A percentile compares a stretch with the other conserved stretches of the same genome.
These are phyloP conservation scores for Pseudolaguvia tuberculata DNA, from an alignment of 2,113 vertebrate species.

Conservation along the genomic window DNA sequence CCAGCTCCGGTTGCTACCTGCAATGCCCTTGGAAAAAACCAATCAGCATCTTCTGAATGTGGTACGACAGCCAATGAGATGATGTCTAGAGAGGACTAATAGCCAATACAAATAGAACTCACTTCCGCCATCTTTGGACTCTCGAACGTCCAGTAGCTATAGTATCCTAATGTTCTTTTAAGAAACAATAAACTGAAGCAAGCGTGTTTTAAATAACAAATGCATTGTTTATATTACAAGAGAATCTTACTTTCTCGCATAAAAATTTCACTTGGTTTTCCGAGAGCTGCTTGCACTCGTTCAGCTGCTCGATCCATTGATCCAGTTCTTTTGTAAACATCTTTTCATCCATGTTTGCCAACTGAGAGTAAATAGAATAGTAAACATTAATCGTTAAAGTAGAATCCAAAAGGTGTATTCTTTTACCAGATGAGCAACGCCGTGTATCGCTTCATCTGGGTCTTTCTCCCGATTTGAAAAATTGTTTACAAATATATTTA, in stretches of 20 bases:
- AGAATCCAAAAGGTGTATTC: background rate
- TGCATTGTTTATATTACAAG: background rate
- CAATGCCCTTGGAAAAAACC: conserved; percentile 29
- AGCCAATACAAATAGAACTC: conserved; percentile 46
- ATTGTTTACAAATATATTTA: background rate
- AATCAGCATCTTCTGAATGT: conserved; percentile 21
- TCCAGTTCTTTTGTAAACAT: conserved; percentile 92
- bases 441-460: conserved; percentile 4
- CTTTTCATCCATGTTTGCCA: conserved; percentile 85
- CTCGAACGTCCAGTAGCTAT: background rate
- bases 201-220: too few relatives aligned
- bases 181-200: background rate
- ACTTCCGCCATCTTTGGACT: conserved; percentile 19
- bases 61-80: background rate
- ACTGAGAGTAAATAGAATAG: background rate
- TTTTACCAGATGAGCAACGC: background rate
- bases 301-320: conserved; percentile 93
- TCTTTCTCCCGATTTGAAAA: too few relatives aligned
- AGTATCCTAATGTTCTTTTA: background rate
- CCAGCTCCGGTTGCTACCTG: conserved; percentile 32
- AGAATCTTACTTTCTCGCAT: conserved; percentile 83
- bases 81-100: background rate
- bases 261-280: conserved; percentile 93
- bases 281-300: conserved; percentile 92
- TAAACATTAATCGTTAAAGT: background rate